phyloP scores from a whole-genome alignment of 2,888 invertebrate species.

The Drosophila vallismaia region DNA sequence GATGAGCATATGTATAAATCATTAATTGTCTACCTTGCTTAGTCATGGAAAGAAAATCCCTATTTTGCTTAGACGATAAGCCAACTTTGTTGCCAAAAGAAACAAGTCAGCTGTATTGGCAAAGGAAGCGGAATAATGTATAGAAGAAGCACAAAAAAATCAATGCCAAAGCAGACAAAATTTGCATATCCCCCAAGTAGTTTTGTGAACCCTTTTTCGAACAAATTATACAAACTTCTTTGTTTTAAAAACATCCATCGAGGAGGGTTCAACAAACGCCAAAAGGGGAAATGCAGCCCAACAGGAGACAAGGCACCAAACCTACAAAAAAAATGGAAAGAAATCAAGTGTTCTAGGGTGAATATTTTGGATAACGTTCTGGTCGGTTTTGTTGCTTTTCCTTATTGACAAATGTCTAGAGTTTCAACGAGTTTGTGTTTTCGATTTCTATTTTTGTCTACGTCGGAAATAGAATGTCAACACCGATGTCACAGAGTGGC shows the following conservation, averaged over 20 bases:
- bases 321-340: slow-evolving; percentile 51
- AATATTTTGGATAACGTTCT: slow-evolving; percentile 20
- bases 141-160: slow-evolving; percentile 51
- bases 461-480: slow-evolving; percentile 59
- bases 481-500: slow-evolving; percentile 28
- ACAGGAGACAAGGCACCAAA: slow-evolving; percentile 47
- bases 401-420: slow-evolving; percentile 74
- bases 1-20: not conserved
- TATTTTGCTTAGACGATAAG: slow-evolving; percentile 65
- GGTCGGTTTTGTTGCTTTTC: slow-evolving; percentile 17
- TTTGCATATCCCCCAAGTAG: slow-evolving; percentile 69
- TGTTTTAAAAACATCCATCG: slow-evolving; percentile 54
- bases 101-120: slow-evolving; percentile 29
- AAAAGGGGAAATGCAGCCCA: slow-evolving; percentile 71
- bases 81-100: slow-evolving; percentile 66
- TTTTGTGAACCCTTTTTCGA: slow-evolving; percentile 38
- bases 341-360: slow-evolving; percentile 41
- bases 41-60: slow-evolving; percentile 38
- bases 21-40: not conserved
- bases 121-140: slow-evolving; percentile 22
- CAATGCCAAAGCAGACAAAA: slow-evolving; percentile 75
- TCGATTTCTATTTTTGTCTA: slow-evolving; percentile 42
- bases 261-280: slow-evolving; percentile 66
- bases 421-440: slow-evolving; percentile 13
- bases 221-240: slow-evolving; percentile 52